These are phyloP conservation scores for Beaufortia kweichowensis DNA, from an alignment of 2,113 vertebrate genomes.

Conservation along the genomic window DNA sequence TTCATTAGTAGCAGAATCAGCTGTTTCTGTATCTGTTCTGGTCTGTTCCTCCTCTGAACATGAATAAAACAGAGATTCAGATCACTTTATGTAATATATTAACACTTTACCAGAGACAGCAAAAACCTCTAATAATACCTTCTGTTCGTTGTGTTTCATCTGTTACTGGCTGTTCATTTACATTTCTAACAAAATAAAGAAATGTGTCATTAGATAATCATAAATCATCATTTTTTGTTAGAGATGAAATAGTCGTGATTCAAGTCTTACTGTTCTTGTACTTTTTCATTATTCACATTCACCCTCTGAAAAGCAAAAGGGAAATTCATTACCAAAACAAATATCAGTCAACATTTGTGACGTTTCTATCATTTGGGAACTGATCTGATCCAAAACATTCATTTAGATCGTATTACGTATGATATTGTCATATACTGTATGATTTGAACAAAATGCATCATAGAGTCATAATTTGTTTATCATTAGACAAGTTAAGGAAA, in stretches of 20 bases:
- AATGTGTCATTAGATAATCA: neutral
- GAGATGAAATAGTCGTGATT: neutral
- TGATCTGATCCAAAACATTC: too few species aligned
- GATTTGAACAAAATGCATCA: too few species aligned
- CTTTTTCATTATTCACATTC: constrained; percentile 51
- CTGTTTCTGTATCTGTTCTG: neutral
- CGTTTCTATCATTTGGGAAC: too few species aligned
- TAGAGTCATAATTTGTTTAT: too few species aligned
- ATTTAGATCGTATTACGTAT: neutral
- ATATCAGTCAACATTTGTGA: neutral
- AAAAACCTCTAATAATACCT: constrained; percentile 28
- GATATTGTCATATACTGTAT: neutral
- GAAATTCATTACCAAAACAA: neutral
- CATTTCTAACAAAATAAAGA: neutral
- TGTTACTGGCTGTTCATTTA: neutral
- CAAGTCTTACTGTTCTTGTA: constrained; percentile 53
- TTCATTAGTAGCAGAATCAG: neutral
- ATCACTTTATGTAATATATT: neutral
- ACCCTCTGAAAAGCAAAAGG: constrained; percentile 60
- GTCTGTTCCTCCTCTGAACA: constrained; percentile 41
- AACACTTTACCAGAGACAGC: neutral
- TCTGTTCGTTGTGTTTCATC: neutral
- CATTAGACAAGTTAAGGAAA: too few species aligned
- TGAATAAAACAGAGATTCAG: neutral
- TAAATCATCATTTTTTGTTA: neutral